Base-by-base conservation (phyloP, 2,797 vertebrate species). In the Alectoris magna region DNA sequence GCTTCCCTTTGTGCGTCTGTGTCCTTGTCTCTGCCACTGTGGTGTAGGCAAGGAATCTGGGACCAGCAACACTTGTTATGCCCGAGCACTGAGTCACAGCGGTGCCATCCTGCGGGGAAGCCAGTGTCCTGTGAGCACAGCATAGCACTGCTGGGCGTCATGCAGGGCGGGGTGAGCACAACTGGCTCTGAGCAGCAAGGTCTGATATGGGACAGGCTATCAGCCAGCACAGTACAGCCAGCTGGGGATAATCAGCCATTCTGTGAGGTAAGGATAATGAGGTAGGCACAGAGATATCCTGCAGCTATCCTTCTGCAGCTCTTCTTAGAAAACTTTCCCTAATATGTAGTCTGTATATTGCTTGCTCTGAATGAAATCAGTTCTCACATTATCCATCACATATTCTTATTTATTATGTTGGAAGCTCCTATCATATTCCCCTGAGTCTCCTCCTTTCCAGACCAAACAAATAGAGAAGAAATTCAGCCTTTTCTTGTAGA, bases 301-400 rank as follows among this genome's bases (percentile, higher is more conserved):
- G 87, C 76, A 87, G 95, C 89, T 85, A 93, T 16, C 84, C 70
- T 96, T 91, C 92, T 88, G 94, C 53, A 84, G 89, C 73, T 75
- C 74, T 62, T 90, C 86, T 87, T 88, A 79, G 85, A 49, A 91
- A 87, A 94, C 74, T 91, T 80, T 90, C 55, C 51, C 64, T 71
- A 58, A 74, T 74, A 43, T 34, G 56, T 39, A 67, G 74, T 80
- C 76, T 76, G 22, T 62, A 38, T 84, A 64, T 46, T 76, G 48
- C 71, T 90, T 9, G 7, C 64, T 87, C 68, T 74, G 78, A 94
- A 88, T 91, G 58, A 76, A 84, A 78, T 68, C 14, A 62, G 49
- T 77, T 76, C 51, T 39, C 69, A 0, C 3, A n/a, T 81, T 95
- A 78, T 67, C 46, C 38, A 38, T 78, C 79, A 88, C 46, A 44